A percentile compares a stretch with the other conserved stretches of the same genome.
phyloP scores from a whole-genome alignment of 2,113 vertebrate species.

The Psophia crepitans region DNA sequence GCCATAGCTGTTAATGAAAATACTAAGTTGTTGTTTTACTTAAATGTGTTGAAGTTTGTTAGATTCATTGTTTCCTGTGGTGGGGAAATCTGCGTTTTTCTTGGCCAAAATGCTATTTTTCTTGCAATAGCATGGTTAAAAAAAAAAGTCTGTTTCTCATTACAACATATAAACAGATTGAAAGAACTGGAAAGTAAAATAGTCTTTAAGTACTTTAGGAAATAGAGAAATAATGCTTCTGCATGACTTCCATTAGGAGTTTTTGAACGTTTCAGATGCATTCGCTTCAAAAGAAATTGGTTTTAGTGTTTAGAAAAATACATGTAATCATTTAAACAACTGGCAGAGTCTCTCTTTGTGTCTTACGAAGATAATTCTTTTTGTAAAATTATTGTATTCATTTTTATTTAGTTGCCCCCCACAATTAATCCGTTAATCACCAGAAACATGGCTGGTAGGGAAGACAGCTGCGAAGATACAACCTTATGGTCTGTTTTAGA shows the following conservation, averaged over 20 bases:
- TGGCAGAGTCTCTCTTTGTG: neutral
- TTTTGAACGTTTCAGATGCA: neutral
- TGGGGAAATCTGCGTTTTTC: slow-evolving; percentile 73
- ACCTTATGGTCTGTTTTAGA: neutral
- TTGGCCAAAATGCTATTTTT: slow-evolving; percentile 76
- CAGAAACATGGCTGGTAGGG: neutral
- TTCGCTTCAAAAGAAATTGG: neutral
- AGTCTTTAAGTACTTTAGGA: slow-evolving; percentile 47
- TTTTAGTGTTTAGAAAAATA: neutral
- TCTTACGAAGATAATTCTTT: neutral
- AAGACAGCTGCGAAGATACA: neutral
- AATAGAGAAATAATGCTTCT: slow-evolving; percentile 43
- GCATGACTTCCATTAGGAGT: neutral
- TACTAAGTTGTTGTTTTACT: slow-evolving; percentile 72
- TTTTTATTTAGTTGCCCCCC: neutral
- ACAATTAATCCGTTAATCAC: neutral
- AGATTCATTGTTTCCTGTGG: slow-evolving; percentile 79
- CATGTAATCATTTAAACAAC: neutral
- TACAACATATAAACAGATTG: slow-evolving; percentile 70
- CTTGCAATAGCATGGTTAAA: slow-evolving; percentile 53
- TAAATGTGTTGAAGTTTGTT: slow-evolving; percentile 75
- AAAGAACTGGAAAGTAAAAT: slow-evolving; percentile 50
- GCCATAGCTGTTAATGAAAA: slow-evolving; percentile 68
- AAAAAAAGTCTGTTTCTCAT: slow-evolving; percentile 71
- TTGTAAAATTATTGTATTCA: neutral